These are phyloP conservation scores for Ptilonorhynchus violaceus DNA, from an alignment of 2,113 vertebrate genomes.

Conservation along the genomic window DNA sequence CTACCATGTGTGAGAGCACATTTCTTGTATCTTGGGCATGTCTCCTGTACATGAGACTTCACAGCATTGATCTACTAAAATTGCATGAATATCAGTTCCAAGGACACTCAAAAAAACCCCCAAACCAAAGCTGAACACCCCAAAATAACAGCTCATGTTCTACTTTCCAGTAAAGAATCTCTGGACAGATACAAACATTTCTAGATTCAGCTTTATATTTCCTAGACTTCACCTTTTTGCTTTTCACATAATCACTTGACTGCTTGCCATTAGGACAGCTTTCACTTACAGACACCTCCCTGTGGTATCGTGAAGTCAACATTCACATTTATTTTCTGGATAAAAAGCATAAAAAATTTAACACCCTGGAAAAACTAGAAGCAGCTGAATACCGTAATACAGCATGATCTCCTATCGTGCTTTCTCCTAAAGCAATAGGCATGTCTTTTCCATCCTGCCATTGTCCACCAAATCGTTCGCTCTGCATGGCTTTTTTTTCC, in stretches of 20 bases:
- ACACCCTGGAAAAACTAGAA: background rate
- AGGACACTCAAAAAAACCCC: accelerated
- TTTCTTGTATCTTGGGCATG: background rate
- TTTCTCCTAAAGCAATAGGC: background rate
- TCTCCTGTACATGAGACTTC: background rate
- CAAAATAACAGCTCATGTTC: background rate
- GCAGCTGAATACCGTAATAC: background rate
- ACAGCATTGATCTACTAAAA: background rate
- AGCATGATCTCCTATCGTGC: background rate
- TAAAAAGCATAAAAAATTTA: background rate
- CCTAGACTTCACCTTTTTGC: background rate
- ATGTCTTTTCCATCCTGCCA: background rate
- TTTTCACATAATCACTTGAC: background rate
- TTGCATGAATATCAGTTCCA: background rate
- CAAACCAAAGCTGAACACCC: background rate
- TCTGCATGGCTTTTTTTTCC: background rate
- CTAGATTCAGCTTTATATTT: background rate
- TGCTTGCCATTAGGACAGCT: background rate
- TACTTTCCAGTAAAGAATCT: background rate
- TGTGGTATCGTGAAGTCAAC: background rate
- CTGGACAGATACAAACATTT: background rate
- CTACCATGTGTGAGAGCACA: background rate
- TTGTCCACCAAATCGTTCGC: background rate
- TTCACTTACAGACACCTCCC: background rate
- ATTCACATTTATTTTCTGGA: background rate